phyloP scores from a whole-genome alignment of 2,797 vertebrate genomes.

The Fistularia tabacaria region DNA sequence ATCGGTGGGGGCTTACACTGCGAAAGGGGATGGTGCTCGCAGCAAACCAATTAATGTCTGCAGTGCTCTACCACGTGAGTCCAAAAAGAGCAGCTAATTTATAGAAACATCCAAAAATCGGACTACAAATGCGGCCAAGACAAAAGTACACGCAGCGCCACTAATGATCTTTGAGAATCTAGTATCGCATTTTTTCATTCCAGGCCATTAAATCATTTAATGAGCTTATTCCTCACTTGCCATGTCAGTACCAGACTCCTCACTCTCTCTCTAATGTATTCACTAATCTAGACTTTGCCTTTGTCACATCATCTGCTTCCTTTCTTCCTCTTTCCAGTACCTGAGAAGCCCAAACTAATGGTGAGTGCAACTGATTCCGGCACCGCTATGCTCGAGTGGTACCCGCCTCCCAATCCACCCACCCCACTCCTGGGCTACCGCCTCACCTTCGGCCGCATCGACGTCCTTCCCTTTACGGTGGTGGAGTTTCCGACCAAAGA shows the following conservation, averaged over 20 bases:
- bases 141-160: too few species aligned
- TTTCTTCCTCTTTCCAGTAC: slow-evolving; percentile 73
- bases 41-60: slow-evolving; percentile 88
- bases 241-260: not conserved
- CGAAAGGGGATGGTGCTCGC: slow-evolving; percentile 93
- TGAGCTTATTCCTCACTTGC: slow-evolving; percentile 7
- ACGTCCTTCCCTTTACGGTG: slow-evolving; percentile 80
- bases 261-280: slow-evolving; percentile 11
- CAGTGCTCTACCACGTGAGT: slow-evolving; percentile 76
- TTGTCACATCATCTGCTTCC: slow-evolving; percentile 12
- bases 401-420: slow-evolving; percentile 82
- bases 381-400: slow-evolving; percentile 89
- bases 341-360: slow-evolving; percentile 85
- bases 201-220: slow-evolving; percentile 37
- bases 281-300: too few species aligned
- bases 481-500: slow-evolving; percentile 88
- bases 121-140: too few species aligned
- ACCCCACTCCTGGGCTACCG: slow-evolving; percentile 90
- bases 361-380: slow-evolving; percentile 86
- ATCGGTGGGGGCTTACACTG: slow-evolving; percentile 93
- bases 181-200: slow-evolving; percentile 20
- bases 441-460: slow-evolving; percentile 87
- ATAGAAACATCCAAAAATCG: slow-evolving; percentile 3
- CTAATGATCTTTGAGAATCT: not conserved
- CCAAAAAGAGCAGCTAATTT: slow-evolving; percentile 1